Base-by-base conservation (phyloP, 2,113 vertebrate genomes). In the Tor tambroides region DNA sequence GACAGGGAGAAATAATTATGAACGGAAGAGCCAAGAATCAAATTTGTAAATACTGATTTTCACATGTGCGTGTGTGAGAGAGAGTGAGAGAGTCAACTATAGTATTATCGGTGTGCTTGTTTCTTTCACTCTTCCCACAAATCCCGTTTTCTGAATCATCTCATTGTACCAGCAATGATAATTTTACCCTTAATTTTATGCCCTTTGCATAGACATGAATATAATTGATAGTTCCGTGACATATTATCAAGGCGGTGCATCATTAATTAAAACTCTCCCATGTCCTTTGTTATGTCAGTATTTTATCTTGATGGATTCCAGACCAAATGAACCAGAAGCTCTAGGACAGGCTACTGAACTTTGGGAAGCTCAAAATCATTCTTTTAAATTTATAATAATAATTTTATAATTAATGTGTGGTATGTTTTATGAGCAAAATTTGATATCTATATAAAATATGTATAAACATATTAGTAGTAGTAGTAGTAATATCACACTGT, bases 1-100 rank as follows among this genome's bases (percentile, higher is more conserved):
- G 93, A 94, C 91, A 92, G 90, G 90, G 91, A 92, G 92, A 93
- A 94, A 94, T 94, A 93, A 95, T 94, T 94, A 92, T 92, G 91
- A 94, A 93, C 89, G 87, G 91, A 93, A 92, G 91, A 91, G 93
- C 93, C 93, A 94, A 92, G 92, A 93, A 93, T 92, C 91, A 92
- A 92, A 93, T 94, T 94, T 94, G 93, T 93, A 94, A 93, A 91
- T 92, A 91, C 91, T 90, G 92, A 86, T 76, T 87, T 88, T 85
- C 86, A 85, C 61, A 30, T 88, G 89, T 85, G 65, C 38, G 26
- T 81, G 78, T 77, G 67, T 9, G 71, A 84, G 89, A 28, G 5
- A 69, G 49, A 81, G 35, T 85, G 71, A 67, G 54, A 85, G 35
- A 61, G 49, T 91, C 87, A 91, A 17, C 30, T 46, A 80, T 85